Percentiles rank a stretch among this genome's conserved stretches.
Evolutionary conservation across 2,113 vertebrate species (phyloP).

Genomic region (Rafetus swinhoei): DNA sequence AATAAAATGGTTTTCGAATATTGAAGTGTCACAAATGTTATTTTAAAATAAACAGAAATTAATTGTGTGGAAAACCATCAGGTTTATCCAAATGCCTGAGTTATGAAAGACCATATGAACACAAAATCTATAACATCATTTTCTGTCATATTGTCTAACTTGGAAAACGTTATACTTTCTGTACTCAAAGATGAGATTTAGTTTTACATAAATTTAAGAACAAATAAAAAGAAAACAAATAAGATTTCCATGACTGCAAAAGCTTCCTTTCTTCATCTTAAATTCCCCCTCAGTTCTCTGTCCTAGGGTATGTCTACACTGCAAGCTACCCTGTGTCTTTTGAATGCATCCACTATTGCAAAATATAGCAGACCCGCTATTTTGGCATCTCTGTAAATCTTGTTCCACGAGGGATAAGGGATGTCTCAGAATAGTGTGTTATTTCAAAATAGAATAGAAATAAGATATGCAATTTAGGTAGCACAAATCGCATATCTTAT

Average conservation of each 20-base stretch:
- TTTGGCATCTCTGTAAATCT: no score
- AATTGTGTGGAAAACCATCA: background rate
- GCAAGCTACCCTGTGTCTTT: no score
- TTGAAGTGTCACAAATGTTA: background rate
- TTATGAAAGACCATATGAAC: background rate
- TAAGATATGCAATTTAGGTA: no score
- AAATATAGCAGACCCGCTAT: no score
- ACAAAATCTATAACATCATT: background rate
- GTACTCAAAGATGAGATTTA: background rate
- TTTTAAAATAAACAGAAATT: background rate
- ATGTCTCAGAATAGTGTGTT: no score
- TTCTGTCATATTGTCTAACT: background rate
- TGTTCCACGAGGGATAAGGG: no score
- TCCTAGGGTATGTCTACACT: background rate
- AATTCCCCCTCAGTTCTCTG: background rate
- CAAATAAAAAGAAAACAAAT: background rate
- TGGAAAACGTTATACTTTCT: background rate
- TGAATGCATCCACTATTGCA: no score
- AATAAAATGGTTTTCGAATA: background rate
- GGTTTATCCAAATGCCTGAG: background rate
- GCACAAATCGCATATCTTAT: no score
- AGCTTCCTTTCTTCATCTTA: background rate
- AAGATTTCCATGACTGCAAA: background rate
- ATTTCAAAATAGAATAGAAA: no score
- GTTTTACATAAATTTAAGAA: background rate